Evolutionary conservation across 2,797 vertebrate species (phyloP).

Genomic region (Pteropus rufus): DNA sequence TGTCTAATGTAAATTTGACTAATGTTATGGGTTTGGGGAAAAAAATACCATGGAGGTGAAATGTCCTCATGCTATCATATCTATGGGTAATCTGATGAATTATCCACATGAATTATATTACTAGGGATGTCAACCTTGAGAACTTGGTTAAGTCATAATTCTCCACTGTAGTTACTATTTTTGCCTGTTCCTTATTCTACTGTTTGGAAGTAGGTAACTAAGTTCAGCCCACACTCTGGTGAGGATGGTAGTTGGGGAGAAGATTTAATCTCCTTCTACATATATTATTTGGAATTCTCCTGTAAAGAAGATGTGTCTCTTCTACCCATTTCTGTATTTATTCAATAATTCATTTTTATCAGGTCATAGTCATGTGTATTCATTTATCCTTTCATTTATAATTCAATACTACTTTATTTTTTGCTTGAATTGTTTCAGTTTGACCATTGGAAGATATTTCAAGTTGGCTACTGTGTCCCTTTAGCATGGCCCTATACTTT

Average conservation of each 20-base stretch:
- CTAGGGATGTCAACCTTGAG: neutral
- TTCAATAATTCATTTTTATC: neutral
- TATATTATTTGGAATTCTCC: too few relatives aligned
- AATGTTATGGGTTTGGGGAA: neutral
- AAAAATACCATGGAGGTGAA: neutral
- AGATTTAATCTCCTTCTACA: too few relatives aligned
- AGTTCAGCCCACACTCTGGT: neutral
- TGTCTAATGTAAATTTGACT: neutral
- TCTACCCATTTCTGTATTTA: neutral
- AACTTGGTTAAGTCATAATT: neutral
- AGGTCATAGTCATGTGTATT: neutral
- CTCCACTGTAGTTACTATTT: neutral
- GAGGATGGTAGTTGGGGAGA: neutral
- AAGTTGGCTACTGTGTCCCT: neutral
- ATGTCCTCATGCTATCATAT: neutral
- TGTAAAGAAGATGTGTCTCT: neutral
- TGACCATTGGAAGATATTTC: neutral
- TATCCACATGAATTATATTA: neutral
- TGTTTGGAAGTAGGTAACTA: neutral
- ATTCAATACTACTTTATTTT: neutral
- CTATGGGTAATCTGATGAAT: neutral
- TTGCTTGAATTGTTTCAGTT: neutral
- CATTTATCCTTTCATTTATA: neutral
- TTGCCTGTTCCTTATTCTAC: neutral
- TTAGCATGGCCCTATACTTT: neutral